phyloP scores from a whole-genome alignment of 1,140 invertebrate species.

The Hylaeus volcanicus region DNA sequence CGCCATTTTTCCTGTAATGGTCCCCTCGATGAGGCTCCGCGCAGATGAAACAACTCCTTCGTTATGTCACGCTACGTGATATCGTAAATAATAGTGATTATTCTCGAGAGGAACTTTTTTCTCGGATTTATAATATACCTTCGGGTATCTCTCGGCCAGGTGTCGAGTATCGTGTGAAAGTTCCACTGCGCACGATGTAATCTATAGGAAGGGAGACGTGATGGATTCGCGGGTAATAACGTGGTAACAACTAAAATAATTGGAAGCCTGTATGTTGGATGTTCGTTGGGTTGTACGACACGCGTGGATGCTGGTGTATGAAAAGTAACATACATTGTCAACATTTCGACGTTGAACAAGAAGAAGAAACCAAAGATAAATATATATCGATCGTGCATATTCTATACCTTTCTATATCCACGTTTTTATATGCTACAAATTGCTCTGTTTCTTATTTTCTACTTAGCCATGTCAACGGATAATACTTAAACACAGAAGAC shows the following conservation, averaged over 20 bases:
- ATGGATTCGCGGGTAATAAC: background rate
- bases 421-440: no score
- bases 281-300: no score
- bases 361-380: no score
- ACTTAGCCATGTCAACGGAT: no score
- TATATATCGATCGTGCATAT: no score
- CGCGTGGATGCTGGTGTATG: no score
- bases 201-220: background rate
- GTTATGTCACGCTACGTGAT: background rate
- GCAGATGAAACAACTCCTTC: background rate
- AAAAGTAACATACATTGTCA: no score
- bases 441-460: no score
- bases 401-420: no score
- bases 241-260: background rate
- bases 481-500: no score
- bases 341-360: no score
- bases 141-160: background rate
- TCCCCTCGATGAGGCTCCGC: background rate
- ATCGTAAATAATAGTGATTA: slow-evolving; percentile 20
- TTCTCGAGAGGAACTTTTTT: background rate
- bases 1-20: background rate
- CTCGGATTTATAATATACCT: background rate
- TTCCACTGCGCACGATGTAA: background rate
- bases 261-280: no score
- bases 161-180: background rate